Base-by-base conservation (phyloP, 2,888 invertebrate species). In the Xestia xanthographa region DNA sequence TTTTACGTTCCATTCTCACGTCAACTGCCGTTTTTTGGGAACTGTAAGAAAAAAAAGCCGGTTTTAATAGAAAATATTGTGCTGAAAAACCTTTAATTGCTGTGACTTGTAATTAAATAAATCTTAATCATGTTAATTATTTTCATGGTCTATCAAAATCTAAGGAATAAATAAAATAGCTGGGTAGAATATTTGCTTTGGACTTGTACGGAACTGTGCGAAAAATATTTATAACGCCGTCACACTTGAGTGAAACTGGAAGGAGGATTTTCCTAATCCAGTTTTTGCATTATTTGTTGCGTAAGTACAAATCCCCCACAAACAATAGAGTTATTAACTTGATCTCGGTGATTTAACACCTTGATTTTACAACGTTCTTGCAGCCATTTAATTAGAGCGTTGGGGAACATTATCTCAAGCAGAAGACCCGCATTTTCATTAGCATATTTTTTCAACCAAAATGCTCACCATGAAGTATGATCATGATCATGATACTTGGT, bases 251-350 rank as follows among this genome's bases (percentile, higher is more conserved):
- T 45, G 3, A 34, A 71, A 70, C 69, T 66, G 9, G 22, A 66
- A 53, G 63, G 34, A 84, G 56, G 77, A 74, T 83, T 72, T 77
- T 60, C 69, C 60, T 72, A 77, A 63, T 69, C 74, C 60, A 81
- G 77, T 85, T 72, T 48, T 72, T 80, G 29, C 48, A 72, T 29
- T 43, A 77, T 77, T 77, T 53, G 60, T 74, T 60, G 20, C 20
- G 65, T 58, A 62, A 66, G 17, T 66, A 63, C 12, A 73, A 85
- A 79, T 45, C 72, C 70, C 69, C 65, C 20, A 66, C n/a, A 75
- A 53, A 82, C 77, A 85, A 85, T 77, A 41, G 60, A 60, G 66
- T 70, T 60, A 82, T 82, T 85, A 84, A 58, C 38, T 50, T 65
- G 11, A 22, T 58, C 58, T 60, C 29, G 14, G 20, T 50, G 17